Evolutionary conservation across 2,888 invertebrate genomes (phyloP).

Genomic region (Epinotia bilunana): DNA sequence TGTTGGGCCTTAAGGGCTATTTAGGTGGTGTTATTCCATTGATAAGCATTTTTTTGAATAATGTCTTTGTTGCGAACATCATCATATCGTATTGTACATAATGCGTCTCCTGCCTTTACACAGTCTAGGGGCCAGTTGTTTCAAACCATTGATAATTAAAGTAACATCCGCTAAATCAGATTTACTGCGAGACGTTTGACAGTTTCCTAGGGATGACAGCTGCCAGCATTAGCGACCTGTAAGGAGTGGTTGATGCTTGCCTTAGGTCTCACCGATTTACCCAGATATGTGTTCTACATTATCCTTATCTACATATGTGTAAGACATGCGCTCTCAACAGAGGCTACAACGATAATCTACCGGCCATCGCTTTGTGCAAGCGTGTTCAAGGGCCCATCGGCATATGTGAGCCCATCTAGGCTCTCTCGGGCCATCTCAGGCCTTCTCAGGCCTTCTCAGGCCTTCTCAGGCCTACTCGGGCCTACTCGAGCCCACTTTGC

Average conservation of each 20-base stretch:
- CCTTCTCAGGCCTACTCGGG: slow-evolving; percentile 18
- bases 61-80: too few species aligned
- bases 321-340: slow-evolving; percentile 15
- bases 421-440: slow-evolving; percentile 11
- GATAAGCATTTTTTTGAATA: too few species aligned
- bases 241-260: too few species aligned
- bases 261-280: too few species aligned
- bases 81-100: too few species aligned
- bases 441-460: slow-evolving; percentile 4
- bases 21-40: too few species aligned
- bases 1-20: too few species aligned
- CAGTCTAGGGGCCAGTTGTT: too few species aligned
- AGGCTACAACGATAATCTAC: slow-evolving; percentile 49
- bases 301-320: neutral
- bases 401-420: slow-evolving; percentile 33
- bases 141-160: too few species aligned
- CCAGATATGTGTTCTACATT: neutral
- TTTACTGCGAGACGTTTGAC: neutral
- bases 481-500: slow-evolving; percentile 25
- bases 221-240: neutral
- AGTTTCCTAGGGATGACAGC: neutral
- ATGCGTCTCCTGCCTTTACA: too few species aligned
- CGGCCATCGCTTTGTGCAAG: slow-evolving; percentile 52
- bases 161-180: neutral
- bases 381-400: slow-evolving; percentile 52